phyloP scores from a whole-genome alignment of 2,113 vertebrate species.

The Pygoscelis antarcticus region DNA sequence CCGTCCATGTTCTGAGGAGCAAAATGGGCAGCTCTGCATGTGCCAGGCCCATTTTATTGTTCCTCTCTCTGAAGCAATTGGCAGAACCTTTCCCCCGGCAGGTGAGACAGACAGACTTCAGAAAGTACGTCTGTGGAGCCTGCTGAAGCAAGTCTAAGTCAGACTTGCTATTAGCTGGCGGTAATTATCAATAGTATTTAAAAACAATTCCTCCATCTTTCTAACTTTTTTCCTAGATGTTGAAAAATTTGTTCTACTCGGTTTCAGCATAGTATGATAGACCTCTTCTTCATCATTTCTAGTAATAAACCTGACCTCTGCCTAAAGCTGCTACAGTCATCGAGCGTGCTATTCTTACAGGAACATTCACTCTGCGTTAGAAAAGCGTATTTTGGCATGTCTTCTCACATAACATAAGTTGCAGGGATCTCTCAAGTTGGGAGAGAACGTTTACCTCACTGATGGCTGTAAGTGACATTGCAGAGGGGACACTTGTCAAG shows the following conservation, averaged over 20 bases:
- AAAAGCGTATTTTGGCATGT: background rate
- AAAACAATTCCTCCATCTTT: background rate
- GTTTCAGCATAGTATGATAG: background rate
- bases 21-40: background rate
- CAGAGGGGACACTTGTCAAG: background rate
- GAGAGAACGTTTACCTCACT: background rate
- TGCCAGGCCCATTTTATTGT: background rate
- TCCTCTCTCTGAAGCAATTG: background rate
- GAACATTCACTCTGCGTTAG: background rate
- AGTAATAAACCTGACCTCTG: background rate
- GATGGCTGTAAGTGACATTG: background rate
- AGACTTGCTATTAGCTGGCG: background rate
- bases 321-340: background rate
- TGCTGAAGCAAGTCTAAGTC: background rate
- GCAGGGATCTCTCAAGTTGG: background rate
- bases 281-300: background rate
- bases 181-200: background rate
- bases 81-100: background rate
- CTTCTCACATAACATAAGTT: background rate
- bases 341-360: background rate
- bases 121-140: background rate
- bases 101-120: background rate
- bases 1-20: background rate
- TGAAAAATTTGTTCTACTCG: background rate
- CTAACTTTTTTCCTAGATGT: background rate